Evolutionary conservation across 1,140 invertebrate species (phyloP), one percentile per base, ranked within the genome.

Genomic region (Saccostrea echinata): DNA sequence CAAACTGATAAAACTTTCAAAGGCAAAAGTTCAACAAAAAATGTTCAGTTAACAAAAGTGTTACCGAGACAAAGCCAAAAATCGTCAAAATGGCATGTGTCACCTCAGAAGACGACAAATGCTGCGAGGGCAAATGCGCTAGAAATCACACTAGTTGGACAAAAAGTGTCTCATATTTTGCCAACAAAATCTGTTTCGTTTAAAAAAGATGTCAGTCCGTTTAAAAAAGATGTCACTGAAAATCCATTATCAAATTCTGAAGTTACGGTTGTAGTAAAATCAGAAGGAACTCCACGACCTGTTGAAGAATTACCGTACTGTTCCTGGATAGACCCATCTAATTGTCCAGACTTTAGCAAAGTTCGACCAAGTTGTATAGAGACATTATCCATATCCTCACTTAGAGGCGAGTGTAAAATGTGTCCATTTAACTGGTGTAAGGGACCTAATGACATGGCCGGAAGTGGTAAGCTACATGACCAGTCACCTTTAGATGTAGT

Each of bases 321-420:
- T 33, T 76, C 68, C 16, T 76, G 68, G 68, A 76, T 76, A 76
- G 68, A 76, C 13, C 68, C 68, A 4, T 30, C 24, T 33, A 30
- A 33, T 30, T 76, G 68, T 13, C 68, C 68, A 27, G 68, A 76
- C 27, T 24, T 76, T 30, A 76, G 68, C 16, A 76, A 33, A 76
- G 30, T 76, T 0, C 24, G 33, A 16, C 27, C 68, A 3, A 30
- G 3, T 16, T 76, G 68, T 30, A 33, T 76, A 27, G 68, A 76
- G 27, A 30, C 68, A 3, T 27, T 27, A 3, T 30, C 27, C 0
- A 30, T 76, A 30, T 27, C 68, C 8, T 24, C 68, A 3, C 0
- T 76, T 12, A 27, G 16, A 11, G 68, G 68, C 68, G 68, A 76
- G 30, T 76, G 68, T 76, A 76, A 76, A 76, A 76, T 76, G 68